Percentiles rank a stretch among this genome's conserved stretches.
These are phyloP conservation scores for Drosophila meridiana DNA, from an alignment of 2,888 invertebrate species.

Conservation along the genomic window DNA sequence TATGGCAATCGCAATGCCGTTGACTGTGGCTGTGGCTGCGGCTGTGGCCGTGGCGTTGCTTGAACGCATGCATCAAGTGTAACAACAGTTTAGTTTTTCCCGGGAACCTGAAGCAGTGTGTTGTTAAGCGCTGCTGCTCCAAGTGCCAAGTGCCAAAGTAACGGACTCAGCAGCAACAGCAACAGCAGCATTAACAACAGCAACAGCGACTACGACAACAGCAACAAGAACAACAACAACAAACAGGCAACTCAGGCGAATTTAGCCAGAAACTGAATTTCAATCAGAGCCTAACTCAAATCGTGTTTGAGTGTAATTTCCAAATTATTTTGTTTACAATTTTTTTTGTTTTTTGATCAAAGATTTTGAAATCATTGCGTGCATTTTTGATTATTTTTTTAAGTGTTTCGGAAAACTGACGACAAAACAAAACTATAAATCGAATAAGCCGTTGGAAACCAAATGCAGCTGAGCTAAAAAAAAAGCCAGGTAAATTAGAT, in stretches of 20 bases:
- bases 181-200: background rate
- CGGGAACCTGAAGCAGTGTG: constrained; percentile 84
- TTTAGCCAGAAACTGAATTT: constrained; percentile 20
- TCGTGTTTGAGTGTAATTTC: background rate
- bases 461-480: background rate
- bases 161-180: constrained; percentile 11
- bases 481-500: constrained; percentile 8
- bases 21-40: constrained; percentile 17
- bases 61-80: constrained; percentile 83
- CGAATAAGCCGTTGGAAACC: background rate
- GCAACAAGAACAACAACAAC: background rate
- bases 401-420: constrained; percentile 8
- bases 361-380: constrained; percentile 12
- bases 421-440: background rate
- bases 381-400: constrained; percentile 12
- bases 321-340: constrained; percentile 13
- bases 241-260: background rate
- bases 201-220: background rate
- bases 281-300: constrained; percentile 22
- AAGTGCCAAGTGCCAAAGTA: constrained; percentile 25
- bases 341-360: constrained; percentile 22
- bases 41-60: constrained; percentile 37
- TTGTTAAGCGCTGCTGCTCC: constrained; percentile 60
- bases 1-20: constrained; percentile 25
- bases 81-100: constrained; percentile 86